These are phyloP conservation scores for Leptatherina wallacei DNA, from an alignment of 2,797 vertebrate genomes.

Conservation along the genomic window DNA sequence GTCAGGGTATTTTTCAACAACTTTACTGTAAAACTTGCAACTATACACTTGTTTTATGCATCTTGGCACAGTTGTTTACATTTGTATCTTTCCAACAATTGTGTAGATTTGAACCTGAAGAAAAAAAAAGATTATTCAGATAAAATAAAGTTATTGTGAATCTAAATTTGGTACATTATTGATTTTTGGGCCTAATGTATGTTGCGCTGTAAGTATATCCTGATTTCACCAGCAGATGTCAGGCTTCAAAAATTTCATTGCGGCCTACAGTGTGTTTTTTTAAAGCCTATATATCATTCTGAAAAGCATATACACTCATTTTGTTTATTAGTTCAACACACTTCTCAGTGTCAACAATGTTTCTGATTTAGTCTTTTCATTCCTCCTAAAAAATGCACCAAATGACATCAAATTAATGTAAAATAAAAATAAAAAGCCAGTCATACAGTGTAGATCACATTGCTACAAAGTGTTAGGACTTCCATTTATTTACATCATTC, in stretches of 20 bases:
- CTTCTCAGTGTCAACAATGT: neutral
- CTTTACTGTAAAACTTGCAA: neutral
- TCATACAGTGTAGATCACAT: neutral
- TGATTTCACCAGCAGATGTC: conserved; percentile 41
- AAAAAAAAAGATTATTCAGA: neutral
- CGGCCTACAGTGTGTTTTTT: too few species aligned
- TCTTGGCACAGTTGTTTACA: neutral
- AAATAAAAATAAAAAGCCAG: neutral
- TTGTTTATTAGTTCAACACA: neutral
- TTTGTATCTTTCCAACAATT: neutral
- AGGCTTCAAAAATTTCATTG: conserved; percentile 21
- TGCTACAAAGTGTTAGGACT: too few species aligned
- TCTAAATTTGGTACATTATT: neutral
- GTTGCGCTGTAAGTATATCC: neutral
- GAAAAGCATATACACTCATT: neutral
- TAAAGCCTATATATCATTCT: neutral
- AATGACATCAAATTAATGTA: neutral
- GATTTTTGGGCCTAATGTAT: neutral
- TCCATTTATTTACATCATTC: too few species aligned
- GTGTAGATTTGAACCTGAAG: neutral
- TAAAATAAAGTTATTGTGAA: neutral
- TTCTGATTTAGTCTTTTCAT: neutral
- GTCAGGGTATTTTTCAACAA: neutral
- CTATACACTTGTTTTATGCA: neutral
- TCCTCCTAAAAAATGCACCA: neutral